A percentile compares a stretch with the other conserved stretches of the same genome.
Evolutionary conservation across 2,888 invertebrate genomes (phyloP).

Genomic region (Agrotis exclamationis): DNA sequence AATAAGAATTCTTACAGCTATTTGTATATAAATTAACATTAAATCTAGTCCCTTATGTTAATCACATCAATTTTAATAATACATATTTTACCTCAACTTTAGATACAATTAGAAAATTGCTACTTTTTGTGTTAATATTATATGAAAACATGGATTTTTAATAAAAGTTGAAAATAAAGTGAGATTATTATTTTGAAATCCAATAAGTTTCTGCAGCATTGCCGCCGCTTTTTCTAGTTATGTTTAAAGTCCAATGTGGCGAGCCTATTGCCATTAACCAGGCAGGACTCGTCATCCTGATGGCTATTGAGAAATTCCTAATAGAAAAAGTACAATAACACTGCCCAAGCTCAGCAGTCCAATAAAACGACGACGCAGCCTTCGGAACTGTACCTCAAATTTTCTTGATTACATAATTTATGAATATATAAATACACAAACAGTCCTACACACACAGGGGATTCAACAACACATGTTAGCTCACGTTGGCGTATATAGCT

Average conservation of each 20-base stretch:
- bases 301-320: too few relatives aligned
- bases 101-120: slow-evolving; percentile 33
- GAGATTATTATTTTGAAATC: slow-evolving; percentile 23
- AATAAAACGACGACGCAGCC: too few relatives aligned
- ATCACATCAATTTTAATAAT: slow-evolving; percentile 65
- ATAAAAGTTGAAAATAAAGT: slow-evolving; percentile 17
- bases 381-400: not conserved
- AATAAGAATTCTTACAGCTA: slow-evolving; percentile 76
- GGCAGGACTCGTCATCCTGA: too few relatives aligned
- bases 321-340: too few relatives aligned
- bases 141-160: slow-evolving; percentile 16
- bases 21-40: slow-evolving; percentile 78
- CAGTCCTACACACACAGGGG: slow-evolving; percentile 58
- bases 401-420: slow-evolving; percentile 5
- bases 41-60: slow-evolving; percentile 74
- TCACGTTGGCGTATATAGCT: slow-evolving; percentile 30
- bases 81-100: slow-evolving; percentile 44
- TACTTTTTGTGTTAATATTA: slow-evolving; percentile 9
- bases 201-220: too few relatives aligned
- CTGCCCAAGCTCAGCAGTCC: too few relatives aligned
- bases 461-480: slow-evolving; percentile 37
- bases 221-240: too few relatives aligned
- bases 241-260: too few relatives aligned
- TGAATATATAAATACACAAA: slow-evolving; percentile 54
- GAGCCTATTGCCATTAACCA: too few relatives aligned